Base-by-base conservation (phyloP, 2,888 invertebrate genomes). In the Ectemnius continuus region DNA sequence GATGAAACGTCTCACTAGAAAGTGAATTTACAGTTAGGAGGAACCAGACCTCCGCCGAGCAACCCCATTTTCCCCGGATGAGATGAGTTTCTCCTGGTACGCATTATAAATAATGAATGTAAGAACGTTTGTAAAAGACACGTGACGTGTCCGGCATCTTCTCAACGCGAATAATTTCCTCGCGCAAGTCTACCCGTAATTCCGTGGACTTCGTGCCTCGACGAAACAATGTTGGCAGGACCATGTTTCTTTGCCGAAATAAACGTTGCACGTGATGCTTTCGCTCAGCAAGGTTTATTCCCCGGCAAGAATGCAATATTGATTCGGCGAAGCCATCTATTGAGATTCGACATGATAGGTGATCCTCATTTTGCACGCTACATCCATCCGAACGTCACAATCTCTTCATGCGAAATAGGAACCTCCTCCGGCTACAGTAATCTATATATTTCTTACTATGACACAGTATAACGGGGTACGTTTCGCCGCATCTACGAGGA, bases 101-200 rank as follows among this genome's bases (percentile, higher is more conserved):
- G 16, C 16, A 52, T 52, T 52, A 52, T 52, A 52, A 52, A 52
- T 52, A 52, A 52, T 52, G 52, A 52, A 52, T 16, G 52, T 16
- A 52, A 52, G 13, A 14, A 16, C 1, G 16, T 52, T 5, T 52
- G 16, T 1, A 16, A 13, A 52, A 52, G 4, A 16, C 52, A 52
- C 52, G 52, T 36, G 36, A 11, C 1, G 36, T 36, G 36, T 36
- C 36, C 36, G 11, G 36, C 11, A 11, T 36, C 5, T 36, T 36
- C 36, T 36, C 36, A 36, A 8, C 1, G 8, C 11, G n/a, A 52
- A 52, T 11, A 52, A 52, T 52, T 5, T 16, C n/a, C 16, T 52
- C 52, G 52, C 14, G n/a, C 52, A 16, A 4, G 13, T 14, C 16
- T 14, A 11, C 52, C 8, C 14, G n/a, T 52, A 52, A 52, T 52